Conservation (phyloP, 2,113 vertebrate genomes). For the human region GRCh38 chr22:35954001-35954500, state of each 20-base stretch:
- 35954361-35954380: background rate
- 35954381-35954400: background rate
- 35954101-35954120: background rate
- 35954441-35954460: background rate
- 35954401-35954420: background rate
- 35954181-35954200: background rate
- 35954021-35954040: background rate
- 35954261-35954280: background rate
- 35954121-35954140: background rate
- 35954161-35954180: background rate
- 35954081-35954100: background rate
- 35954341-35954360: background rate
- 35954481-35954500: background rate
- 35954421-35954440: background rate
- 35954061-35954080: background rate
- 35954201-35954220: constrained; percentile 18
- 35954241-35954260: background rate
- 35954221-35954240: constrained; percentile 11
- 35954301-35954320: background rate
- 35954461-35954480: background rate
- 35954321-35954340: background rate
- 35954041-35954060: background rate
- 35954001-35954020: background rate
- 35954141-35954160: background rate
- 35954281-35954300: background rate